Evolutionary conservation across 2,888 invertebrate species (phyloP), one percentile per base, ranked within the genome.

Genomic region (Ramazzottius varieornatus): DNA sequence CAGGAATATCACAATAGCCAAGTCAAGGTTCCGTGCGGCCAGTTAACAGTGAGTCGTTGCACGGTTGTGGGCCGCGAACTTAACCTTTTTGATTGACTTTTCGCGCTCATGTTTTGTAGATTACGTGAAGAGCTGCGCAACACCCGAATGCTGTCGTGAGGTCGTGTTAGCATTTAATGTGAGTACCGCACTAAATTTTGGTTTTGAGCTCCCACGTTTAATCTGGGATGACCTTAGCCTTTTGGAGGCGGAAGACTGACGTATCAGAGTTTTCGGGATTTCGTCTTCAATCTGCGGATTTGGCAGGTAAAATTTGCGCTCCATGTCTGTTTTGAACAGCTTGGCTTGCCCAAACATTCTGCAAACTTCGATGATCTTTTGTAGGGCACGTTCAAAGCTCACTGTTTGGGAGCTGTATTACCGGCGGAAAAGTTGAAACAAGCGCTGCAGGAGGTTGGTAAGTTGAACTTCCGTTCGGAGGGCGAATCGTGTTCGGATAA

Each of bases 121-220:
- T 78, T 91, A 90, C 71, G 89, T 91, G 69, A 91, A 90, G 73
- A 90, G 90, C 71, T 90, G 90, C 75, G 89, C 90, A 1, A 87
- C 86, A 24, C 83, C 90, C 71, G 90, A 90, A 75, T 89, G 91
- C 1, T 91, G 91, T 73, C 81, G 89, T 67, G 89, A 90, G 77
- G 87, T 90, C 8, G 85, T 91, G 32, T 80, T 90, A 1, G 84
- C 89, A 4, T 82, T 90, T 78, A 90, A 90, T 78, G 87, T 87
- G 84, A 40, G 40, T 40, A n/a, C n/a, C n/a, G n/a, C n/a, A n/a
- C n/a, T n/a, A n/a, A n/a, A n/a, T n/a, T n/a, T n/a, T n/a, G 8
- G 20, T 40, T 40, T 13, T 40, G 20, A 8, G 8, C 40, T 40
- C 40, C 40, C 40, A 20, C 40, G 8, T 40, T 40, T 40, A 40